A percentile compares a stretch with the other conserved stretches of the same genome.
Conservation (phyloP, 2,888 invertebrate species). For the Cosmorhoe ocellata region DNA sequence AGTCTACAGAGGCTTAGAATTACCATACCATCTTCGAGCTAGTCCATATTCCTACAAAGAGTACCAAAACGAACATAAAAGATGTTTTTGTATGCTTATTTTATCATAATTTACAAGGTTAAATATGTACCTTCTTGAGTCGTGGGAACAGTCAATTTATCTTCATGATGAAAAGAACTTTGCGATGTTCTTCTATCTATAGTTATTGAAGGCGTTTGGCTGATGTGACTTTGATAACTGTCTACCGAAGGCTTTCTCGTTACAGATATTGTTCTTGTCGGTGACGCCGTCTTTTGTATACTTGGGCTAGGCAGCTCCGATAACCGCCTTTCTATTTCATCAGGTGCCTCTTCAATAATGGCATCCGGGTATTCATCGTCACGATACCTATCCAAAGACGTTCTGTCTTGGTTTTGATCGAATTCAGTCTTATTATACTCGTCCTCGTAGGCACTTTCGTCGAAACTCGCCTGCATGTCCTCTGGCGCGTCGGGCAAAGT, state of each 20-base stretch:
- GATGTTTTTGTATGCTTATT: too few species aligned
- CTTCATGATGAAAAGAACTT: conserved; percentile 80
- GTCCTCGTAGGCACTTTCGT: conserved; percentile 81
- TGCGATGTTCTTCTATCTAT: conserved; percentile 75
- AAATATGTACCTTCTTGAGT: conserved; percentile 64
- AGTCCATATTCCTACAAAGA: too few species aligned
- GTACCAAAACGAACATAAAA: too few species aligned
- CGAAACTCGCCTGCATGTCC: conserved; percentile 70
- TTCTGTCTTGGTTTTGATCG: conserved; percentile 70
- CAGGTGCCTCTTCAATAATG: conserved; percentile 60
- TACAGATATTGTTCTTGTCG: conserved; percentile 62
- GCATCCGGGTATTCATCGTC: conserved; percentile 71
- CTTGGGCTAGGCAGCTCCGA: conserved; percentile 57
- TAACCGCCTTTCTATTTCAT: conserved; percentile 66
- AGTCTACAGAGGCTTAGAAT: too few species aligned
- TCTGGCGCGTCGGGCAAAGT: conserved; percentile 77
- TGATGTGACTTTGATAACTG: conserved; percentile 74
- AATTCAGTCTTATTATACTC: conserved; percentile 80
- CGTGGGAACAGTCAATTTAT: conserved; percentile 72
- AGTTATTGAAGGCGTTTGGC: conserved; percentile 67
- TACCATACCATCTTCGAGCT: too few species aligned
- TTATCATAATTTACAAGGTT: background rate
- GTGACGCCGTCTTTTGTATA: conserved; percentile 70
- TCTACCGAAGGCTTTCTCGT: conserved; percentile 73
- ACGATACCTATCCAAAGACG: conserved; percentile 73